Percentiles rank a stretch among this genome's conserved stretches.
Evolutionary conservation across 2,888 invertebrate genomes (phyloP).

Genomic region (Calephelis perditalis): DNA sequence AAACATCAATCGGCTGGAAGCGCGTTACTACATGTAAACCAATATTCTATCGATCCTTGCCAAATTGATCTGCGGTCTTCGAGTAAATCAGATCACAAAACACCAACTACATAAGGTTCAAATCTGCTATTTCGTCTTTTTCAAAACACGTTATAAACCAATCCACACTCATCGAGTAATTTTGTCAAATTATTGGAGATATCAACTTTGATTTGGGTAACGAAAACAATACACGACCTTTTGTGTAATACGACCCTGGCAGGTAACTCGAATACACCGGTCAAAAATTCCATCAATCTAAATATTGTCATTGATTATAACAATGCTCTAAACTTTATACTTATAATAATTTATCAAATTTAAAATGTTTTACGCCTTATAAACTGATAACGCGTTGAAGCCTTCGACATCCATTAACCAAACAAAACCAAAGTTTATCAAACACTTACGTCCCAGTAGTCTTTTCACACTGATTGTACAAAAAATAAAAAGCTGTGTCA

Average conservation of each 20-base stretch:
- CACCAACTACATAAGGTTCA: conserved; percentile 37
- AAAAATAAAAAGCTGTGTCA: conserved; percentile 63
- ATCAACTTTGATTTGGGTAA: conserved; percentile 64
- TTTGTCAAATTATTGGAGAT: conserved; percentile 64
- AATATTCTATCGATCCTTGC: conserved; percentile 47
- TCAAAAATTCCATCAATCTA: conserved; percentile 11
- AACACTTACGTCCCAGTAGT: conserved; percentile 58
- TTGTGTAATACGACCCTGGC: conserved; percentile 63
- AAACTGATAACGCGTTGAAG: conserved; percentile 4
- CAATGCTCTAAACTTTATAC: conserved; percentile 5
- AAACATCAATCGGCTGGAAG: conserved; percentile 51
- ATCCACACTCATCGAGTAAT: conserved; percentile 53
- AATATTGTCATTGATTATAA: conserved; percentile 11
- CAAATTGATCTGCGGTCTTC: conserved; percentile 40
- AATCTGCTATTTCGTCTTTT: conserved; percentile 33
- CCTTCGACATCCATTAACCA: conserved; percentile 24
- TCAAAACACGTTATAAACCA: conserved; percentile 31
- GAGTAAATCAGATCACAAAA: not conserved
- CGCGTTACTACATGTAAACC: conserved; percentile 55
- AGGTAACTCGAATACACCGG: conserved; percentile 30
- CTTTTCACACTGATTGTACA: conserved; percentile 62
- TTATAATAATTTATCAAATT: conserved; percentile 6
- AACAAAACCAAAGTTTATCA: conserved; percentile 42
- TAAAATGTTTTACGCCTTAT: conserved; percentile 12
- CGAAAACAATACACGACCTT: conserved; percentile 64